These are phyloP conservation scores for Montipora capitata DNA, from an alignment of 92 coral and sea anemone genomes.

Conservation along the genomic window DNA sequence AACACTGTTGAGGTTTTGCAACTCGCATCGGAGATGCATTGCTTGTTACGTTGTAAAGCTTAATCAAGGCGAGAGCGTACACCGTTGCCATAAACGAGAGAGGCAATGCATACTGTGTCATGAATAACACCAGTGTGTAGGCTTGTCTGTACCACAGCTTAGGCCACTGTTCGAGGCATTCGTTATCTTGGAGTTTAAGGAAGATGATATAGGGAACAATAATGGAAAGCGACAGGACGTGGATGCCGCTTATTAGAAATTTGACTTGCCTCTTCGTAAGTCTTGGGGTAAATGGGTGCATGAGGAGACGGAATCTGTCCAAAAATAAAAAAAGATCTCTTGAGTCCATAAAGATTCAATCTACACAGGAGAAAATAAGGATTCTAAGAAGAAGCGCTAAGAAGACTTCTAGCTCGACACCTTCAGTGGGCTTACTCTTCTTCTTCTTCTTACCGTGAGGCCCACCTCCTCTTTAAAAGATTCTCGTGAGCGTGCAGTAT, in stretches of 20 bases:
- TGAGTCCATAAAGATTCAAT: too few species aligned
- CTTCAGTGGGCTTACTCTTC: too few species aligned
- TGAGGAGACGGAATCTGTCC: slow-evolving; percentile 42
- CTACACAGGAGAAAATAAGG: too few species aligned
- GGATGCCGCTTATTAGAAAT: slow-evolving; percentile 18
- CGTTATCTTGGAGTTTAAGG: slow-evolving; percentile 50
- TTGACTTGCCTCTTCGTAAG: slow-evolving; percentile 50
- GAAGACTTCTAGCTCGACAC: too few species aligned
- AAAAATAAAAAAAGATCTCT: neutral
- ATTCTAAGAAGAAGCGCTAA: too few species aligned
- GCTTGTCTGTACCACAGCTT: slow-evolving; percentile 72
- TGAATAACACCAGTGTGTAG: slow-evolving; percentile 81
- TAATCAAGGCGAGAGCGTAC: slow-evolving; percentile 79
- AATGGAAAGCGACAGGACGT: slow-evolving; percentile 25
- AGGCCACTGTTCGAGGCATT: slow-evolving; percentile 83
- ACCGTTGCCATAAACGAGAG: slow-evolving; percentile 82
- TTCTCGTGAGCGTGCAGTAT: too few species aligned
- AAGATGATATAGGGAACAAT: slow-evolving; percentile 44
- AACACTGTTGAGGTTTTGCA: neutral
- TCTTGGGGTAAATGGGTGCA: slow-evolving; percentile 68
- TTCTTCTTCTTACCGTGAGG: too few species aligned
- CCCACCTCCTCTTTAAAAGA: too few species aligned
- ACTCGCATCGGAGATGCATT: slow-evolving; percentile 56
- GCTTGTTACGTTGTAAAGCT: slow-evolving; percentile 61
- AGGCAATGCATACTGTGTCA: slow-evolving; percentile 88